Evolutionary conservation across 2,888 invertebrate species (phyloP).

Genomic region (Lasioglossum leucozonium): DNA sequence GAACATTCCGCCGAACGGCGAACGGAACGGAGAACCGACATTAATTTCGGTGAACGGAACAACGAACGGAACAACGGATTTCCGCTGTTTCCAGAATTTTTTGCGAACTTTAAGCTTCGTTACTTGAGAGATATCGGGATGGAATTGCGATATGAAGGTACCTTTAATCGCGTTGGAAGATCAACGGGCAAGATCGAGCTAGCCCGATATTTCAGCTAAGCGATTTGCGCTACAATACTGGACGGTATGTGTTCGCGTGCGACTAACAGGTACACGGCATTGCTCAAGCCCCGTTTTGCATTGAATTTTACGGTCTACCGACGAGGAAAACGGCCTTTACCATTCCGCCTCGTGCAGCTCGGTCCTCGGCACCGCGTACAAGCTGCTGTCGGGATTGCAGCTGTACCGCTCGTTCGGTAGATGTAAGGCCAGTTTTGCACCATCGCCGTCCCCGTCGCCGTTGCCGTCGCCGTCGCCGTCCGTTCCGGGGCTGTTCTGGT

Average conservation of each 20-base stretch:
- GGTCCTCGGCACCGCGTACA: conserved; percentile 64
- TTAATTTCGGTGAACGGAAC: too few species aligned
- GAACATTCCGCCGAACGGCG: too few species aligned
- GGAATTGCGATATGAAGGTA: too few species aligned
- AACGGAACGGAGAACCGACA: too few species aligned
- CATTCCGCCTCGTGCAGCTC: conserved; percentile 73
- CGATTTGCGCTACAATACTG: neutral
- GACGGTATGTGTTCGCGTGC: conserved; percentile 3
- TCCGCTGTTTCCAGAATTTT: too few species aligned
- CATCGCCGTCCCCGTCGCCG: conserved; percentile 38
- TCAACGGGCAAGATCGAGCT: neutral
- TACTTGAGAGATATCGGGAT: too few species aligned
- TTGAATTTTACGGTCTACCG: conserved; percentile 26
- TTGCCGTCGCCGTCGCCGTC: conserved; percentile 27
- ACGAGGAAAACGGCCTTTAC: conserved; percentile 49
- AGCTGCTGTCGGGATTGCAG: conserved; percentile 51
- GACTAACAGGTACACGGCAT: neutral
- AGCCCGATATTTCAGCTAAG: neutral
- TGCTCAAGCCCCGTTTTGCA: conserved; percentile 8
- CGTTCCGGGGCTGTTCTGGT: conserved; percentile 30
- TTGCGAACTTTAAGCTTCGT: too few species aligned
- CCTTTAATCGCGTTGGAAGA: neutral
- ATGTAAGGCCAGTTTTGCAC: conserved; percentile 56
- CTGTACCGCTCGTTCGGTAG: conserved; percentile 58
- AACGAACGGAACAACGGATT: too few species aligned